Evolutionary conservation across 2,888 invertebrate species (phyloP), one percentile per base, ranked within the genome.

Genomic region (Dolichomitus sp.): DNA sequence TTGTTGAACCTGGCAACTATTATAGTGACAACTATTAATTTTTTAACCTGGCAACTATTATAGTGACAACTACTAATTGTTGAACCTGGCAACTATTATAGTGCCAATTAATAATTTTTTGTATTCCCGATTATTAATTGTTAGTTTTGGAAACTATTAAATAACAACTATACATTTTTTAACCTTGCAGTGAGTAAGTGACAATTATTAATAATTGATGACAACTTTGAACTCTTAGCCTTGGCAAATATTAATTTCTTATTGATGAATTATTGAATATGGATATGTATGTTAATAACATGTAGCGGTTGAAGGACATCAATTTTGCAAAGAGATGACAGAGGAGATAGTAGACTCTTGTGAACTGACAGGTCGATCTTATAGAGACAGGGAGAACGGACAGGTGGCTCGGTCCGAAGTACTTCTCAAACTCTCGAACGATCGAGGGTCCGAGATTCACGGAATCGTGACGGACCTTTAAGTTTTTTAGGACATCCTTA

Each of bases 381-480:
- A 68, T 70, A 69, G 76, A 73, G 76, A 76, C 79, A 66, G 14
- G 19, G 72, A n/a, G 17, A 30, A 61, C 48, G 72, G 61, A 77
- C 83, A 83, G 83, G 83, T 83, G 80, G 83, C 80, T 83, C 68
- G 69, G 76, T 76, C 57, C 57, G 68, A 65, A 80, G 80, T 63
- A 59, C 80, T 80, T 69, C 68, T 73, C 76, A 80, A 69, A 63
- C 80, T 80, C 73, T 76, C 73, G 69, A 69, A 57, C 76, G 83
- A 83, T 80, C 76, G 72, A 81, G 54, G 83, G 80, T 83, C 83
- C 77, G 83, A 73, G 83, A 83, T 83, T 83, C 83, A 83, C 57
- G 77, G 83, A 83, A 83, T 80, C 83, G 83, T 83, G 80, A 83
- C 77, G 83, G 83, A 83, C 80, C 80, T 83, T 83, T 77, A 83